Percentiles rank a stretch among this genome's conserved stretches.
These are phyloP conservation scores for Oscheius sp. DNA, from an alignment of 2,888 invertebrate species.

Conservation along the genomic window DNA sequence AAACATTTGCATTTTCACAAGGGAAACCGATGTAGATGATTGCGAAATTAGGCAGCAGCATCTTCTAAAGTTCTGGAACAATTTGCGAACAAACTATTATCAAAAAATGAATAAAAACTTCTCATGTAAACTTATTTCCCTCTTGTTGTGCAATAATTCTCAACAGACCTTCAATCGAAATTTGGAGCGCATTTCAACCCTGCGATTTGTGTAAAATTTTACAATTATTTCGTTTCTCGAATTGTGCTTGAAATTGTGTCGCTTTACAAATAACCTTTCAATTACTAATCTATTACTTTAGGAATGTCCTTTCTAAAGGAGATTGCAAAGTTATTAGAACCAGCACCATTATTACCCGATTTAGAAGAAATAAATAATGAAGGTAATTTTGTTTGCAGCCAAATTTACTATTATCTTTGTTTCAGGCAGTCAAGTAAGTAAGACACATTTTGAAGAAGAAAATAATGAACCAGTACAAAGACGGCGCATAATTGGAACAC, in stretches of 20 bases:
- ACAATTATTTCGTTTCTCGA: too few relatives aligned
- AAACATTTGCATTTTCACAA: too few relatives aligned
- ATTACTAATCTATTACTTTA: not conserved
- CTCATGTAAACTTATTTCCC: not conserved
- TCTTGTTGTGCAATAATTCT: constrained; percentile 7
- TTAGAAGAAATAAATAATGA: constrained; percentile 52
- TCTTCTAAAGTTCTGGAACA: too few relatives aligned
- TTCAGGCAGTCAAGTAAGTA: not conserved
- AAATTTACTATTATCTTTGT: too few relatives aligned
- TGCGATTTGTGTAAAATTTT: too few relatives aligned
- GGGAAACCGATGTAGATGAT: too few relatives aligned
- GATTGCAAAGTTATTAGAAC: constrained; percentile 47
- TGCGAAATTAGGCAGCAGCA: too few relatives aligned
- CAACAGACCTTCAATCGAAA: not conserved
- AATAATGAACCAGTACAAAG: not conserved
- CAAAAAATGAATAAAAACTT: not conserved
- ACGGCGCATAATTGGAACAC: constrained; percentile 17
- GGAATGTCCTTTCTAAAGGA: constrained; percentile 58
- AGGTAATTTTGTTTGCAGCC: constrained; percentile 23
- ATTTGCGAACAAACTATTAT: not conserved
- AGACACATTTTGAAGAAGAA: constrained; percentile 10
- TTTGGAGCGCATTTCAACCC: too few relatives aligned
- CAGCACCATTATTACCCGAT: constrained; percentile 55
- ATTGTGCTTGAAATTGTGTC: too few relatives aligned
- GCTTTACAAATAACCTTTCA: too few relatives aligned